phyloP scores from a whole-genome alignment of 2,797 vertebrate genomes.

The Poliocrania exsul region DNA sequence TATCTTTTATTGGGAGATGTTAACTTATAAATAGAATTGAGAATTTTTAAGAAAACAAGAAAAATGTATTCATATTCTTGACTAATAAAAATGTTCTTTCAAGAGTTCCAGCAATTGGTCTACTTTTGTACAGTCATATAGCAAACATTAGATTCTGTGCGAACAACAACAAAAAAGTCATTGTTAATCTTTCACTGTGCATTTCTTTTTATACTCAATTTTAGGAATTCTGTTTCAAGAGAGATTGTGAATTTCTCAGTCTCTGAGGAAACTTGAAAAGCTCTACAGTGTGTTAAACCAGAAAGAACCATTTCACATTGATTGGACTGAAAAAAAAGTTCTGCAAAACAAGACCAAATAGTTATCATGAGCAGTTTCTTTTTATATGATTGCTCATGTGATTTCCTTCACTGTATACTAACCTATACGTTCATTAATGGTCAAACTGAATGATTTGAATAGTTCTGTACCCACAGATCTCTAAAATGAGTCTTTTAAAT shows the following conservation, averaged over 20 bases:
- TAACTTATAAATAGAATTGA: not conserved
- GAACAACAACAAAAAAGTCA: not conserved
- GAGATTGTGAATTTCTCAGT: not conserved
- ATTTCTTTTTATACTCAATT: not conserved
- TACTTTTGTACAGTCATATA: not conserved
- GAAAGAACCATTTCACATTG: not conserved
- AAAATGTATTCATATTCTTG: not conserved
- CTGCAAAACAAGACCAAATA: not conserved
- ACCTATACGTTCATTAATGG: slow-evolving; percentile 46
- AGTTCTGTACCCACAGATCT: slow-evolving; percentile 4
- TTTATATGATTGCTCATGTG: slow-evolving; percentile 27
- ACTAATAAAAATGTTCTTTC: not conserved
- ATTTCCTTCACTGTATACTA: slow-evolving; percentile 16
- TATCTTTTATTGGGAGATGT: not conserved
- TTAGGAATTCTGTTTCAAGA: not conserved
- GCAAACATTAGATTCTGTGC: not conserved
- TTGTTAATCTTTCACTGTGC: not conserved
- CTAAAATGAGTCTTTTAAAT: not conserved
- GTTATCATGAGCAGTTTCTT: slow-evolving; percentile 10
- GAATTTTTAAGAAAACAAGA: not conserved
- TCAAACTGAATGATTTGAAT: slow-evolving; percentile 39
- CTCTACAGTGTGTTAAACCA: not conserved
- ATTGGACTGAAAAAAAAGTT: not conserved
- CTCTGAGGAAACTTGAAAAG: not conserved
- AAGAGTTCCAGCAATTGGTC: not conserved